Evolutionary conservation across 2,888 invertebrate genomes (phyloP), one percentile per base, ranked within the genome.

Genomic region (Acrocyrtus sp.): DNA sequence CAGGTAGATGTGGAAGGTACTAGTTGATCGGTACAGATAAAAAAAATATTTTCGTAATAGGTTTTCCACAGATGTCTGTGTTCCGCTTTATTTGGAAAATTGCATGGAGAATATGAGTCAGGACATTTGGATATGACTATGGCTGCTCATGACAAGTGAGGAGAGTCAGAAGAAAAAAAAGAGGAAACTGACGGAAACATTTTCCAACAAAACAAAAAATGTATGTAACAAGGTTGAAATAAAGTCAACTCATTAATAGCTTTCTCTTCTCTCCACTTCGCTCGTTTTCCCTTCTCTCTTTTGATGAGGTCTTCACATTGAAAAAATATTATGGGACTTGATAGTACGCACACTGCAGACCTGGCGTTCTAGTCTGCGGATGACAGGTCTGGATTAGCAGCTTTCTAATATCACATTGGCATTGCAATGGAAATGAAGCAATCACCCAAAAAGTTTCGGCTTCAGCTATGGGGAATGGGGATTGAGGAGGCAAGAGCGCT

Each of bases 361-460:
- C 6, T 34, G 34, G 5, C 34, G 12, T 34, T 34, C 6, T 12
- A 22, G 53, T 57, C 57, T 72, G 72, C 50, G 34, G 41, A 65
- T 72, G 72, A 72, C 72, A 72, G 72, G 48, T 66, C 72, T 72
- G 66, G 72, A 72, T 72, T 72, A 72, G 57, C 58, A 57, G 72
- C 70, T 70, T 34, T 34, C 6, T 34, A 34, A 34, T 34, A n/a
- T n/a, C n/a, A n/a, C n/a, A n/a, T n/a, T n/a, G n/a, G n/a, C n/a
- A n/a, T n/a, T n/a, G n/a, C 70, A 70, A 70, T 63, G 48, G 51
- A 53, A 70, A 70, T 70, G 63, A 70, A 70, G 63, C 70, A 63
- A 43, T 60, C 34, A 54, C 68, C 34, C n/a, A n/a, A n/a, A 34
- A 34, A 34, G 34, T 34, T 12, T n/a, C n/a, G n/a, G n/a, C n/a